These are phyloP conservation scores for Scleropages formosus DNA, from an alignment of 2,797 vertebrate species.

Conservation along the genomic window DNA sequence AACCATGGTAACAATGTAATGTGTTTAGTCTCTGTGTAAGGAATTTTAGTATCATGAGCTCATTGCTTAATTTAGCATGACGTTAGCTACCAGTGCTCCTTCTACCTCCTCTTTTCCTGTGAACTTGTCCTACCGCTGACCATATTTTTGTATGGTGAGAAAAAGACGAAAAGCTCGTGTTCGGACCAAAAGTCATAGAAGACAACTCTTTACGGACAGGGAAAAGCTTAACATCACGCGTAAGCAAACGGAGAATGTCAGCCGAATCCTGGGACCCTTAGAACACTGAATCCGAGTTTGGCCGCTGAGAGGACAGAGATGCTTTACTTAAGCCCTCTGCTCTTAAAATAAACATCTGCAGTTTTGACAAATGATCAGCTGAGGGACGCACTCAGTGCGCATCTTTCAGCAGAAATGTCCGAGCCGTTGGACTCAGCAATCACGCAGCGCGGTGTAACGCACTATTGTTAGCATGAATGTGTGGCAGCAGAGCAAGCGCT, in stretches of 20 bases:
- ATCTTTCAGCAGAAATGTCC: conserved; percentile 20
- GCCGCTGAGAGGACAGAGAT: conserved; percentile 33
- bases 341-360: conserved; percentile 37
- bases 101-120: background rate
- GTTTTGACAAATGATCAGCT: conserved; percentile 29
- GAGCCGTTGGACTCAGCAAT: background rate
- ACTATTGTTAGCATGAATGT: background rate
- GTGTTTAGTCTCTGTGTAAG: background rate
- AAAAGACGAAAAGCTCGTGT: conserved; percentile 40
- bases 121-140: conserved; percentile 28
- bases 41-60: conserved; percentile 13
- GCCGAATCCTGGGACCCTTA: conserved; percentile 4
- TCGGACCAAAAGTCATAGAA: conserved; percentile 45
- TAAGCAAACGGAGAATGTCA: conserved; percentile 30
- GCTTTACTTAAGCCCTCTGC: conserved; percentile 32
- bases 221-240: conserved; percentile 33
- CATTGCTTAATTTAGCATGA: background rate
- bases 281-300: conserved; percentile 18
- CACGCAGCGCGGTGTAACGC: background rate
- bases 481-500: background rate
- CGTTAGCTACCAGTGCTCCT: background rate
- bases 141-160: conserved; percentile 40
- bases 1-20: background rate
- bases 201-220: conserved; percentile 32
- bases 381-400: conserved; percentile 17